These are phyloP conservation scores for Brachypteracias leptosomus DNA, from an alignment of 2,113 vertebrate genomes.

Conservation along the genomic window DNA sequence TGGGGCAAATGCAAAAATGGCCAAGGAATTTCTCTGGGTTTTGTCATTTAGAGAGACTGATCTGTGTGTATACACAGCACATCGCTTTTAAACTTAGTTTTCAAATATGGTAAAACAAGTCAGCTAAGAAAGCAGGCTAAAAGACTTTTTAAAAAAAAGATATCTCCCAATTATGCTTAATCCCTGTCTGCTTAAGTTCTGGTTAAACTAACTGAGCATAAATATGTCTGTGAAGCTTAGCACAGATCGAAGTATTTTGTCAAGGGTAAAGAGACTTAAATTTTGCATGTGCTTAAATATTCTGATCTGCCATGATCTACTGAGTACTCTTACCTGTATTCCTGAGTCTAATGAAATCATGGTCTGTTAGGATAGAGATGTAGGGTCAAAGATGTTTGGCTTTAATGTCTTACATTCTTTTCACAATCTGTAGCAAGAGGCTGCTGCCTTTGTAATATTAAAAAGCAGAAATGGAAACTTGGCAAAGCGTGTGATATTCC, in stretches of 20 bases:
- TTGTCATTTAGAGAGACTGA: not conserved
- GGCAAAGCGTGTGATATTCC: not conserved
- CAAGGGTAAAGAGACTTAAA: not conserved
- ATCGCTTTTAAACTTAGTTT: not conserved
- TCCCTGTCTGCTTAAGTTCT: not conserved
- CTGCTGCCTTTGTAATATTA: not conserved
- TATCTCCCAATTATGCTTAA: not conserved
- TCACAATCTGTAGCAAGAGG: not conserved
- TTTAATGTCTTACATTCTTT: not conserved
- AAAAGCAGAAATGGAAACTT: constrained; percentile 7
- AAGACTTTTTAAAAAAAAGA: not conserved
- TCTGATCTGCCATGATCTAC: not conserved
- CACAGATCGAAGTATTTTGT: not conserved
- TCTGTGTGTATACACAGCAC: not conserved
- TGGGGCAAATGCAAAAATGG: not conserved
- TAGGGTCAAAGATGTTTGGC: not conserved
- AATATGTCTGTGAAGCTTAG: not conserved
- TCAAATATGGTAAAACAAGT: not conserved
- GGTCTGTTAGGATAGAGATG: not conserved
- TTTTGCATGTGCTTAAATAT: not conserved
- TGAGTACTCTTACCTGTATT: not conserved
- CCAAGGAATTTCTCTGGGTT: not conserved
- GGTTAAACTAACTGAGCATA: not conserved
- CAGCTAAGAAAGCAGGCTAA: not conserved
- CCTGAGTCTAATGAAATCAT: not conserved